Evolutionary conservation across 2,113 vertebrate genomes (phyloP), one percentile per base, ranked within the genome.

Genomic region (Semicossyphus pulcher): DNA sequence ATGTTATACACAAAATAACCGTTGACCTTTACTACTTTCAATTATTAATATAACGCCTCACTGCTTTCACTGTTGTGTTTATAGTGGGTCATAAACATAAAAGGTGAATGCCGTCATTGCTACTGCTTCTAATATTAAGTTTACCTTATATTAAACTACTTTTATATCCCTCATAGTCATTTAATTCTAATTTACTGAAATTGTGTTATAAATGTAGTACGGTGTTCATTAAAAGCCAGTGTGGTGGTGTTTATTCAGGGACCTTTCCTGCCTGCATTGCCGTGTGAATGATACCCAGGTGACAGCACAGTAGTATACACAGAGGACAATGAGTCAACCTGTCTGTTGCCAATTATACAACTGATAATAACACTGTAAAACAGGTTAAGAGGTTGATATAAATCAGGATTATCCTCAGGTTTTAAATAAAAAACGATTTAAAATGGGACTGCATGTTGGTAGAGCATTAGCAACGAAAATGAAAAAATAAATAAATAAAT

Each of bases 311-410:
- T 3, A 11, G 21, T 31, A 42, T 53, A 53, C 20, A 26, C 36
- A 32, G n/a, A 60, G 25, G 56, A 62, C 29, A 51, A 7, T 85
- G 84, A 85, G 29, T 85, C 84, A 85, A 79, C 59, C 62, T 60
- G 58, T 8, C 29, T 69, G 31, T 48, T 51, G 29, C 14, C 48
- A 23, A 68, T 52, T 49, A n/a, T 32, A 39, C 41, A 47, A 18
- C 37, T 21, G 10, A 36, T 11, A 26, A n/a, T 18, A 8, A 59
- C 32, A 10, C 1, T 25, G 6, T 10, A 20, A 8, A 5, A 26
- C 7, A 23, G 28, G 4, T 14, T 8, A 15, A 31, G 7, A 11
- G 2, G 12, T 1, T 2, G 26, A 52, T 18, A 34, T 18, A 18
- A 0, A 21, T 20, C 4, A 20, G 3, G 25, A 9, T 14, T 36